phyloP scores from a whole-genome alignment of 2,888 invertebrate genomes.

The Gandaritis pyraliata region DNA sequence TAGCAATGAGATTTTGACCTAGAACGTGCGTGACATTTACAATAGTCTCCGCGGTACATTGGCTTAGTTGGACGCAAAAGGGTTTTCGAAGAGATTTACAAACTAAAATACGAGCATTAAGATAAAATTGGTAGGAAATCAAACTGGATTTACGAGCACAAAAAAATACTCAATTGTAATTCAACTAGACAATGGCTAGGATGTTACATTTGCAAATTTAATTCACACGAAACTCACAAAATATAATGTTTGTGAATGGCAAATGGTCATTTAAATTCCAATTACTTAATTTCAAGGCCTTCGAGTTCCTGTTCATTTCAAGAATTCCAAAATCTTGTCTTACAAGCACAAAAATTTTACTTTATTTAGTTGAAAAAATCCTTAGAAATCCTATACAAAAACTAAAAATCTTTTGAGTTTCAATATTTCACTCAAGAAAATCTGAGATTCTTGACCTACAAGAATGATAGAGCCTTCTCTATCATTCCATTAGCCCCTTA shows the following conservation, averaged over 20 bases:
- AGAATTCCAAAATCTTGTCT: neutral
- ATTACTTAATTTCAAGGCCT: neutral
- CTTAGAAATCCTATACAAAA: neutral
- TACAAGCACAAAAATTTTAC: too few species aligned
- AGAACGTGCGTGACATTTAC: conserved; percentile 14
- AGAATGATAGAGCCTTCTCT: neutral
- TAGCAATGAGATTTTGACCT: conserved; percentile 15
- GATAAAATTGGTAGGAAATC: neutral
- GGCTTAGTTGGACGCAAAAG: conserved; percentile 5
- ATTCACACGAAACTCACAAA: neutral
- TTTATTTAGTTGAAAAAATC: conserved; percentile 1
- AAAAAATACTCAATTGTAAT: conserved; percentile 4
- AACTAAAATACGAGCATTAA: conserved; percentile 1
- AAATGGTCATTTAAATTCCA: conserved; percentile 2
- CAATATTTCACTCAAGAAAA: too few species aligned
- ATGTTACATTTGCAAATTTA: conserved; percentile 15
- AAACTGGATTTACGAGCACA: neutral
- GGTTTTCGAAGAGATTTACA: conserved; percentile 9
- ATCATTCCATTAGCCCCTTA: neutral
- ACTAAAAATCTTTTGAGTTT: conserved; percentile 6
- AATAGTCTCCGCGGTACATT: conserved; percentile 16
- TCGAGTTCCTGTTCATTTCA: neutral
- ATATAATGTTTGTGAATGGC: conserved; percentile 1
- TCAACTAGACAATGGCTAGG: conserved; percentile 16
- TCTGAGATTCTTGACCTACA: conserved; percentile 13